Base-by-base conservation (phyloP, 2,888 invertebrate genomes). In the Idaea biselata region DNA sequence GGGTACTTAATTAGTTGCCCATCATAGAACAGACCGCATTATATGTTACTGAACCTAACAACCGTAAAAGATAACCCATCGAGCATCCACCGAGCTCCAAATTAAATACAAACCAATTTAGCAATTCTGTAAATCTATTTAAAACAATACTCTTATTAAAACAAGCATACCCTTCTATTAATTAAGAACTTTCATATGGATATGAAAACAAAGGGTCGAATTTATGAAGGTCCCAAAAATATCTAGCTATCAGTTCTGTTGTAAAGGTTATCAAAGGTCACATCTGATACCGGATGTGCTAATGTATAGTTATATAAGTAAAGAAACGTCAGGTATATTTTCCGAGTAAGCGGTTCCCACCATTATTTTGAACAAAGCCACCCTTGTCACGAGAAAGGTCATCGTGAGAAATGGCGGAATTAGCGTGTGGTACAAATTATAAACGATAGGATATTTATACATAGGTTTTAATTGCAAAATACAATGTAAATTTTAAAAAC, bases 321-420 rank as follows among this genome's bases (percentile, higher is more conserved):
- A 71, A 72, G 76, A 75, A 77, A 73, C 73, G 77, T 75, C 77
- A 75, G 78, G 80, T 81, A 82, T 69, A 81, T 82, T 83, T 86
- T 84, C 81, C 84, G 81, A 80, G 81, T 84, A 83, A 87, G 84
- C 82, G 84, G 80, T 82, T 86, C 81, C 77, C 81, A 82, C 83
- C 81, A 83, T 86, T 86, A 87, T 83, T 79, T 75, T 76, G 78
- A 84, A 86, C 84, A 87, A 85, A 86, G 86, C 83, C 76, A 86
- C 86, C 87, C 84, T 83, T 84, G 86, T 86, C 85, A 84, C 79
- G 73, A 78, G 76, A 79, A 84, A 88, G 87, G 87, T 81, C 87
- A 77, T 80, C 81, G 84, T 86, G 84, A 87, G 86, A 84, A 87
- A 87, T 85, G 81, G 79, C 82, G 78, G 77, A 73, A 69, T 73